These are phyloP conservation scores for Gnatocerus cornutus DNA, from an alignment of 2,888 invertebrate species.

Conservation along the genomic window DNA sequence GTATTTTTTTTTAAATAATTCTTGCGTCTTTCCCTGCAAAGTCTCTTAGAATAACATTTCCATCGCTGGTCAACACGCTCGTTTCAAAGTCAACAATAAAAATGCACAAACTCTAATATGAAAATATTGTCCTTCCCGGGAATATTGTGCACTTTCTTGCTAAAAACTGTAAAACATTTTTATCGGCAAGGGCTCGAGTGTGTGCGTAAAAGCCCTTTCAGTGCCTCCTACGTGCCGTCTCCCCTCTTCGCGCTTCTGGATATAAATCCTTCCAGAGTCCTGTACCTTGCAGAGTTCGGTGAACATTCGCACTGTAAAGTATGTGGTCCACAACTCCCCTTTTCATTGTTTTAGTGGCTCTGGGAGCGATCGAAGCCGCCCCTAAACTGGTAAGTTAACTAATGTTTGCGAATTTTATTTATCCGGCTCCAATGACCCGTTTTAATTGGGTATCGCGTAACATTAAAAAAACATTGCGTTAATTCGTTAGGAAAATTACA, in stretches of 20 bases:
- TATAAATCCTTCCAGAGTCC: constrained; percentile 39
- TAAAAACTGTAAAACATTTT: not conserved
- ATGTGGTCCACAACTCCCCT: constrained; percentile 30
- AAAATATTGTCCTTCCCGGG: not conserved
- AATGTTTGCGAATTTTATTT: constrained; percentile 37
- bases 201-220: constrained; percentile 45
- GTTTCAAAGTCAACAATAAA: no score
- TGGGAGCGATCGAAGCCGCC: constrained; percentile 36
- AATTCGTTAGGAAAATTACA: constrained; percentile 8
- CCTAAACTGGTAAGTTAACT: constrained; percentile 38
- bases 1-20: no score
- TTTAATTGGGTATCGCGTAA: constrained; percentile 38
- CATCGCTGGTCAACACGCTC: no score
- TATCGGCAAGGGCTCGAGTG: constrained; percentile 5
- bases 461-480: constrained; percentile 8
- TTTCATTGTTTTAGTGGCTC: constrained; percentile 26
- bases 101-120: no score
- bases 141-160: not conserved
- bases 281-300: constrained; percentile 22
- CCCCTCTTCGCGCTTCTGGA: constrained; percentile 33
- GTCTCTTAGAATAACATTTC: no score
- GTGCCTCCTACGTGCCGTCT: constrained; percentile 26
- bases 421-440: constrained; percentile 18
- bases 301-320: constrained; percentile 5
- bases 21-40: no score